A percentile compares a stretch with the other conserved stretches of the same genome.
These are phyloP conservation scores for Sebastiscus tertius DNA, from an alignment of 2,797 vertebrate genomes.

Conservation along the genomic window DNA sequence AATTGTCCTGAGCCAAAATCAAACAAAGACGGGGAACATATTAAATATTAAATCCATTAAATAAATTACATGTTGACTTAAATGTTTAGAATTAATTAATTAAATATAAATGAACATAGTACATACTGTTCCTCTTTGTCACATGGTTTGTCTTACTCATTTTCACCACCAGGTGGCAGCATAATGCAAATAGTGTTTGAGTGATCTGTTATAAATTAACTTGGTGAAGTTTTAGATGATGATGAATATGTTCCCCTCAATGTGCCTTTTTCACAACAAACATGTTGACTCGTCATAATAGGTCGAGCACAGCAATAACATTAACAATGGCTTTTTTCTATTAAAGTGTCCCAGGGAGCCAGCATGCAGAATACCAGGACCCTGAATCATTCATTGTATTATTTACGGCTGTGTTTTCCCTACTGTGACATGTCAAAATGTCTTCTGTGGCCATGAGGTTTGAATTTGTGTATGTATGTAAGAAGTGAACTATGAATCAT, in stretches of 20 bases:
- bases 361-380: not conserved
- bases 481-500: not conserved
- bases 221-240: not conserved
- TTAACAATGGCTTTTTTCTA: not conserved
- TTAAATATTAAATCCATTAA: not conserved
- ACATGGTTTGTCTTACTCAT: not conserved
- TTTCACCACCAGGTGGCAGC: conserved; percentile 53
- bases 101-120: not conserved
- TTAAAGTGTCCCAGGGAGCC: not conserved
- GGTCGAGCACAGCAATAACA: not conserved
- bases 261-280: not conserved
- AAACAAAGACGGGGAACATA: not conserved
- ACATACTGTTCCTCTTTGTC: not conserved
- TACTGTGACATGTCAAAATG: not conserved
- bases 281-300: not conserved
- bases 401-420: not conserved
- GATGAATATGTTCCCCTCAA: not conserved
- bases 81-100: not conserved
- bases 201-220: not conserved
- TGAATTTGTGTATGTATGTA: not conserved
- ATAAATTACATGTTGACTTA: not conserved
- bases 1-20: not conserved
- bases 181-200: not conserved
- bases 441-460: not conserved
- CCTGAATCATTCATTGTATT: not conserved